Percentiles rank a stretch among this genome's conserved stretches.
These are phyloP conservation scores for Pollenia amentaria DNA, from an alignment of 2,888 invertebrate species.

Conservation along the genomic window DNA sequence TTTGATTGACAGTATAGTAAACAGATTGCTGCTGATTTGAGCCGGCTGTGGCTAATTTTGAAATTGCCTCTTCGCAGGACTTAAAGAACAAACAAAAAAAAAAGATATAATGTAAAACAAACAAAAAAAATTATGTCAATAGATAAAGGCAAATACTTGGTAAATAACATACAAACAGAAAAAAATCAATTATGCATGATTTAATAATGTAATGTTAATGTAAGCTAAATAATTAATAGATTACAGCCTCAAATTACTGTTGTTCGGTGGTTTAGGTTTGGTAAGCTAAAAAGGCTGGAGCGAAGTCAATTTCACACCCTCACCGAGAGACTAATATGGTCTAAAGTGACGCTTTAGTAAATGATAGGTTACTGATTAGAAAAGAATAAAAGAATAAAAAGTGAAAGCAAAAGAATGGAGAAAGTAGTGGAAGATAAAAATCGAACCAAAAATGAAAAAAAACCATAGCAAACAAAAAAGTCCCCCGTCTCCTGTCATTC, in stretches of 20 bases:
- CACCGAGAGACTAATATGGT: too few relatives aligned
- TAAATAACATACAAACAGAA: not conserved
- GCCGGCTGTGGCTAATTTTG: conserved; percentile 92
- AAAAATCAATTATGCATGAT: conserved; percentile 35
- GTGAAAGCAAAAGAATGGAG: too few relatives aligned
- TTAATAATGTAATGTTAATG: not conserved
- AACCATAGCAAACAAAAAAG: too few relatives aligned
- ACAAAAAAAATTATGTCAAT: conserved; percentile 24
- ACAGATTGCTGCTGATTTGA: conserved; percentile 92
- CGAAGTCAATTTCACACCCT: too few relatives aligned
- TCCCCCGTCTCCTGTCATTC: too few relatives aligned
- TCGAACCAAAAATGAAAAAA: too few relatives aligned
- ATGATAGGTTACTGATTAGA: too few relatives aligned
- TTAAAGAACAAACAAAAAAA: conserved; percentile 83
- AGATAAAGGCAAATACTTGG: not conserved
- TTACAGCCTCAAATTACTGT: not conserved
- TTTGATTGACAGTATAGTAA: conserved; percentile 95
- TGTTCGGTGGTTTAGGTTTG: not conserved
- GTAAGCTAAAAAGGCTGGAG: too few relatives aligned
- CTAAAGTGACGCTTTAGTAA: too few relatives aligned
- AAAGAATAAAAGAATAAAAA: too few relatives aligned
- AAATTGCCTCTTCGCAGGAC: conserved; percentile 98
- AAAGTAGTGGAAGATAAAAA: too few relatives aligned
- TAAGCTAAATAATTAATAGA: not conserved
- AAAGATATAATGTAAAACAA: conserved; percentile 7